Base-by-base conservation (phyloP, 2,113 vertebrate species). In the Microcebus murinus region DNA sequence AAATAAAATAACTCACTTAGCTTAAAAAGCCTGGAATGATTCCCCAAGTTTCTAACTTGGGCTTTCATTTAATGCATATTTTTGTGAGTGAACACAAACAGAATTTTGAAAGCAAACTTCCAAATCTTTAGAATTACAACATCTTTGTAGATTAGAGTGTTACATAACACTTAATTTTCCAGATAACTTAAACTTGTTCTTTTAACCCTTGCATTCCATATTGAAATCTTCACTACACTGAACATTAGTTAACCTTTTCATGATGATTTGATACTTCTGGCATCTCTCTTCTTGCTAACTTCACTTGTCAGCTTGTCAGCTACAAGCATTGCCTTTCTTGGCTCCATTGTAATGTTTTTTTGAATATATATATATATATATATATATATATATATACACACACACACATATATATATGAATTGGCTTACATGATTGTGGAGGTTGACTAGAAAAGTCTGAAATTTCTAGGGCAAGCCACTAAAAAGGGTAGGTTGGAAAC, bases 41-140 rank as follows among this genome's bases (percentile, higher is more conserved):
- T 94, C 25, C 42, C 50, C 55, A 88, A 39, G 15, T 90, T 96
- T 77, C 65, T 67, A 77, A 96, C 63, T 50, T 87, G 74, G 23
- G 67, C 39, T 85, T 92, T 97, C 59, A 68, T 79, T 86, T 83
- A 93, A 96, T 50, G 59, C 5, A 68, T 63, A 74, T 61, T 90
- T 97, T 97, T 87, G n/a, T 36, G 21, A 84, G 52, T 92, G 39
- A 95, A 50, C 61, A 18, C 59, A 77, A 96, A 77, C 20, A 90
- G 70, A 96, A 86, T 77, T 82, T 94, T 95, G 39, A 94, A 95
- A 83, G 34, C 55, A 71, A 95, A 77, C 45, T 70, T 86, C 29
- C 36, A 12, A 68, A 65, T 87, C 81, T 71, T 95, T 86, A 77
- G 14, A 96, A 79, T 84, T 79, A 71, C 12, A 65, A 67, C 23